Conservation (phyloP, 1,140 invertebrate genomes). For the Camponotus vicinus region DNA sequence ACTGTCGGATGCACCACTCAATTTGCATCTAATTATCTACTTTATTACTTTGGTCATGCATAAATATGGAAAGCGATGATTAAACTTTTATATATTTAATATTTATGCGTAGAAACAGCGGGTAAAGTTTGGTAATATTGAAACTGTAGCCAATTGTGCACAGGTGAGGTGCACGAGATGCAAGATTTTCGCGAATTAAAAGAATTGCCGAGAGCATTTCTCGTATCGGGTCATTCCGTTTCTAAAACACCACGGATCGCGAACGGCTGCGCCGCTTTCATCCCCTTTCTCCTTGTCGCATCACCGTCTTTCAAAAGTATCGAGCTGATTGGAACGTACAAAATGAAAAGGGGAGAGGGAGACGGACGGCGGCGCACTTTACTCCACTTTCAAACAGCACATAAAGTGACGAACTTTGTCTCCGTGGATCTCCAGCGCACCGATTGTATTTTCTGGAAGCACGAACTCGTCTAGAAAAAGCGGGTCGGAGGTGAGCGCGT, state of each 20-base stretch:
- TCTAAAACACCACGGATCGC: background rate
- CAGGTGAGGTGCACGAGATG: too few species aligned
- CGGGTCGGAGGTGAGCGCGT: slow-evolving; percentile 9
- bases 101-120: background rate
- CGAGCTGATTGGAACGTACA: slow-evolving; percentile 58
- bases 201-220: slow-evolving; percentile 3
- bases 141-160: background rate
- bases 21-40: slow-evolving; percentile 49
- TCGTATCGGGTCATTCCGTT: background rate
- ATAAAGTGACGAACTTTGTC: slow-evolving; percentile 72
- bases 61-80: slow-evolving; percentile 19
- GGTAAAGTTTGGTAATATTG: slow-evolving; percentile 18
- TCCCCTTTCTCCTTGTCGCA: background rate
- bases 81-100: slow-evolving; percentile 20
- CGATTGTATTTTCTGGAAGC: slow-evolving; percentile 73
- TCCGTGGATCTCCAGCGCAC: slow-evolving; percentile 58
- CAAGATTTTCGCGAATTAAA: background rate
- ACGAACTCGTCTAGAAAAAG: slow-evolving; percentile 62
- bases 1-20: background rate
- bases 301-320: slow-evolving; percentile 31
- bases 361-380: slow-evolving; percentile 59
- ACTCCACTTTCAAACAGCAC: slow-evolving; percentile 72
- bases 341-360: slow-evolving; percentile 40
- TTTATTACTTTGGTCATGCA: slow-evolving; percentile 14
- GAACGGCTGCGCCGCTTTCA: background rate